Evolutionary conservation across 2,888 invertebrate species (phyloP).

Genomic region (Ariolimax columbianus): DNA sequence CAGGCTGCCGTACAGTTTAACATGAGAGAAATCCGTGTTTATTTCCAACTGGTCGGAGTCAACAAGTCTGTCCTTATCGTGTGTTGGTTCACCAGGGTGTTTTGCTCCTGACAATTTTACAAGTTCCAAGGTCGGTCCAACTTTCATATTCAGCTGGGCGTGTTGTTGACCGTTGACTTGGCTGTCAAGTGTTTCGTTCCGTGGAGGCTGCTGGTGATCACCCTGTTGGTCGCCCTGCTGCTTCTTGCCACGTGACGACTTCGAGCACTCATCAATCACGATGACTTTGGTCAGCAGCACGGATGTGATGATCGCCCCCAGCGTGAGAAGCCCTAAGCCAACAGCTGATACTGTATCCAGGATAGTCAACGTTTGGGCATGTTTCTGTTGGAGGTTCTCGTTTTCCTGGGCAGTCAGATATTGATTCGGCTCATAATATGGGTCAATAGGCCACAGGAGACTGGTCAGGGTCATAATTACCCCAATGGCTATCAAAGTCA

Average conservation of each 20-base stretch:
- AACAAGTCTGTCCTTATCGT: neutral
- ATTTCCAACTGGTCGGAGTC: conserved; percentile 25
- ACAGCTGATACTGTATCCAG: neutral
- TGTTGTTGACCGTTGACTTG: neutral
- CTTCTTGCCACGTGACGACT: neutral
- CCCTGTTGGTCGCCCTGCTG: neutral
- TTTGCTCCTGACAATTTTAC: too few species aligned
- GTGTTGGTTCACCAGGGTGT: neutral
- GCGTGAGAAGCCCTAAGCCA: conserved; percentile 23
- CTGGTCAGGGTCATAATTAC: conserved; percentile 1
- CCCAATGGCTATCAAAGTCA: neutral
- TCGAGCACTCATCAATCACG: neutral
- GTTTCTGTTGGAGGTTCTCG: neutral
- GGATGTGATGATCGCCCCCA: conserved; percentile 25
- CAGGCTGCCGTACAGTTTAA: conserved; percentile 26
- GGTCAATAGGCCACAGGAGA: conserved; percentile 22
- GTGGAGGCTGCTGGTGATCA: neutral
- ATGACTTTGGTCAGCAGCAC: conserved; percentile 10
- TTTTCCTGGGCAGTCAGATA: conserved; percentile 33
- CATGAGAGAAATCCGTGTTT: conserved; percentile 2
- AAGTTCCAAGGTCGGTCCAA: neutral
- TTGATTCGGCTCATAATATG: neutral
- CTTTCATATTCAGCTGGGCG: neutral
- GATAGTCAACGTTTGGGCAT: neutral
- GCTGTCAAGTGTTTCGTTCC: too few species aligned